A percentile compares a stretch with the other conserved stretches of the same genome.
These are phyloP conservation scores for Mesitornis unicolor DNA, from an alignment of 2,113 vertebrate genomes.

Conservation along the genomic window DNA sequence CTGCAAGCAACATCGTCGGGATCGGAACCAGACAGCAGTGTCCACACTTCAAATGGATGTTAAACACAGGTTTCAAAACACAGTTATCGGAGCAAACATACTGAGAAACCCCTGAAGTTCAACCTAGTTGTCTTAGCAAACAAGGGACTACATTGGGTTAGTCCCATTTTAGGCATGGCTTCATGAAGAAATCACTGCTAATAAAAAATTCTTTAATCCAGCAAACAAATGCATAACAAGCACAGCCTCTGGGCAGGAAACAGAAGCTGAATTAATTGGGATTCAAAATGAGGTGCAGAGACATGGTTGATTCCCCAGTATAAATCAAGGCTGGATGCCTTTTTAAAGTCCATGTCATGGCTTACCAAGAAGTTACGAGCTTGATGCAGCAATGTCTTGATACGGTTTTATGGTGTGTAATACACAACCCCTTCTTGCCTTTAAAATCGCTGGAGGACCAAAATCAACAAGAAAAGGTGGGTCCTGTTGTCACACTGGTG, in stretches of 20 bases:
- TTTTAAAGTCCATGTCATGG: neutral
- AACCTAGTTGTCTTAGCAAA: neutral
- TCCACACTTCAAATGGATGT: neutral
- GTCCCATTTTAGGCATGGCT: neutral
- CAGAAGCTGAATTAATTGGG: neutral
- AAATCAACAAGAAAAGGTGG: neutral
- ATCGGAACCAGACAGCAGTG: neutral
- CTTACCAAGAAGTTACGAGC: neutral
- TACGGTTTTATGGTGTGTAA: neutral
- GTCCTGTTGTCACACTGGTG: neutral
- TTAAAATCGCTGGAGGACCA: neutral
- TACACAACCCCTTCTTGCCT: neutral
- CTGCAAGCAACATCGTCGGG: neutral
- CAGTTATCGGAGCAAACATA: neutral
- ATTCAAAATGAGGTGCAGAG: neutral
- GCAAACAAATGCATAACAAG: neutral
- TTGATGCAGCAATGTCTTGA: neutral
- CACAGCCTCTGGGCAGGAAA: neutral
- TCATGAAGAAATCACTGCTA: neutral
- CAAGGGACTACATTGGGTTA: neutral
- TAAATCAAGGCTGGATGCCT: neutral
- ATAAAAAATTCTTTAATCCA: neutral
- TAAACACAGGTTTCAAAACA: neutral
- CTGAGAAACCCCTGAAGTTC: neutral
- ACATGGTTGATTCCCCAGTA: accelerated